Evolutionary conservation across 2,888 invertebrate species (phyloP).

Genomic region (Cancer borealis): DNA sequence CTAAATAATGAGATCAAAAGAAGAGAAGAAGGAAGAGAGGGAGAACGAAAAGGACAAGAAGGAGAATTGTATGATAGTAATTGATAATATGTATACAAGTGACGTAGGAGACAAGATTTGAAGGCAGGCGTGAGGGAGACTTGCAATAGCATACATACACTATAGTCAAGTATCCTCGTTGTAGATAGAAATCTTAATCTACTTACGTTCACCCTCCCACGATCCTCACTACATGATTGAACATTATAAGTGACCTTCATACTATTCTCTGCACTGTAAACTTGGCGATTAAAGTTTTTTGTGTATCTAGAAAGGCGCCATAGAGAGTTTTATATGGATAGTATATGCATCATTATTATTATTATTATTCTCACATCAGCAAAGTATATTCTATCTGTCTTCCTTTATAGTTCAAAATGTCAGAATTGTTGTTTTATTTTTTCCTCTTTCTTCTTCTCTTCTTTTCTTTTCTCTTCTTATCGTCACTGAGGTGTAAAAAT

Average conservation of each 20-base stretch:
- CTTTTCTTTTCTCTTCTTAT: too few species aligned
- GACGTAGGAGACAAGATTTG: background rate
- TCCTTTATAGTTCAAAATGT: too few species aligned
- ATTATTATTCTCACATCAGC: too few species aligned
- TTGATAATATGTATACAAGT: background rate
- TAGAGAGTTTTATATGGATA: background rate
- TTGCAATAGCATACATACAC: background rate
- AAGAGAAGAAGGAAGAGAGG: background rate
- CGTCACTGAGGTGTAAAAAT: too few species aligned
- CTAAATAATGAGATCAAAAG: background rate
- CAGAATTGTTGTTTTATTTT: too few species aligned
- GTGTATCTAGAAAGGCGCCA: background rate
- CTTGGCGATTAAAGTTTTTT: background rate
- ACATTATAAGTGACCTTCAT: background rate
- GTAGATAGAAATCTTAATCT: background rate
- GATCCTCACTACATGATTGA: background rate
- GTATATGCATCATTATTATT: background rate
- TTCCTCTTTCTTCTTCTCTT: too few species aligned
- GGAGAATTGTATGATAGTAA: background rate
- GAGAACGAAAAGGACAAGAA: background rate
- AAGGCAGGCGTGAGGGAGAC: background rate
- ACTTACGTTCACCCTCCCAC: background rate
- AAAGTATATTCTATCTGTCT: too few species aligned
- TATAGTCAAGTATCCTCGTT: too few species aligned
- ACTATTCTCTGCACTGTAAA: background rate